phyloP scores from a whole-genome alignment of 1,140 invertebrate genomes.

The Muscidifurax raptorellus region DNA sequence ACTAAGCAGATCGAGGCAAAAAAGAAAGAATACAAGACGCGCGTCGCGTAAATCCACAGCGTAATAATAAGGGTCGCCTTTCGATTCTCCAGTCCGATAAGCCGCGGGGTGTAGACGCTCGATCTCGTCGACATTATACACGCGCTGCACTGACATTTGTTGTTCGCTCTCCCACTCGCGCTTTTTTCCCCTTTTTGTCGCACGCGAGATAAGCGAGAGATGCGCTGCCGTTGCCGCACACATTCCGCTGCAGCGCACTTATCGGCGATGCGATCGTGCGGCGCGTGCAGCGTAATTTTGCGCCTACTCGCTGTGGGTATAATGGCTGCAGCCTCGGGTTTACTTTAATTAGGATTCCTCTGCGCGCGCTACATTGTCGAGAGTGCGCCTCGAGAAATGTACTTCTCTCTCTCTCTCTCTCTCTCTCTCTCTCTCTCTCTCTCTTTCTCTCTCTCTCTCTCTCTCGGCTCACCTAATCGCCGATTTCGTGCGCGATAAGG shows the following conservation, averaged over 20 bases:
- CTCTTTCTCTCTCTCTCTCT: neutral
- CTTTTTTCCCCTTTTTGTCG: constrained; percentile 8
- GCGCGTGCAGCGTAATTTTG: constrained; percentile 41
- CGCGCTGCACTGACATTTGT: constrained; percentile 22
- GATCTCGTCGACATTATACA: neutral
- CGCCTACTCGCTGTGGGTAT: constrained; percentile 31
- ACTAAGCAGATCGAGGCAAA: neutral
- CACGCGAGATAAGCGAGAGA: constrained; percentile 17
- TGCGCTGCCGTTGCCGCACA: neutral
- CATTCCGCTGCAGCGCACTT: neutral
- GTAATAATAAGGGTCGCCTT: neutral
- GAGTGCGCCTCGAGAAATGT: neutral
- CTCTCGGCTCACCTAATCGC: constrained; percentile 16
- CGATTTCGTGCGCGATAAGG: constrained; percentile 16
- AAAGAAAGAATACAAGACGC: neutral
- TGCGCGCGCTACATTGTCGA: neutral
- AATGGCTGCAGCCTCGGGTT: neutral
- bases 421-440: neutral
- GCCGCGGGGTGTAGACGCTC: neutral
- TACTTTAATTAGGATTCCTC: constrained; percentile 47
- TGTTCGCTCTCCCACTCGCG: neutral
- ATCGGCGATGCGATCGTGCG: constrained; percentile 38
- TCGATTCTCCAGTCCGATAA: constrained; percentile 40
- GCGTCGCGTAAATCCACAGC: neutral
- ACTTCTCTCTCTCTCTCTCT: no score